Evolutionary conservation across 2,888 invertebrate species (phyloP).

Genomic region (Chalcis sispes): DNA sequence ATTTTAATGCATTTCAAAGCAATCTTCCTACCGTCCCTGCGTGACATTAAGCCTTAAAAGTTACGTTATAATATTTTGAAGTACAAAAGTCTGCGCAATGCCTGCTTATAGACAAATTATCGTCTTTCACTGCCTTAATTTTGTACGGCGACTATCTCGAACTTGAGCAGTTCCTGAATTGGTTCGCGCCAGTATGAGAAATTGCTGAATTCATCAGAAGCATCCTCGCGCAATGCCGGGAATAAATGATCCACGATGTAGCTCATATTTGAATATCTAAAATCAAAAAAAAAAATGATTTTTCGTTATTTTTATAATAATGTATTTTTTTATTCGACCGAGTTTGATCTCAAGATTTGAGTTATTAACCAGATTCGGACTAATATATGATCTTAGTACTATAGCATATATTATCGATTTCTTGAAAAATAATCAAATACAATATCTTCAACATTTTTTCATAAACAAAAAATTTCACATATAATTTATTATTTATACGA

Average conservation of each 20-base stretch:
- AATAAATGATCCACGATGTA: constrained; percentile 97
- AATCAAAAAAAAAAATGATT: constrained; percentile 66
- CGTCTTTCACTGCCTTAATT: constrained; percentile 39
- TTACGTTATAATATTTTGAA: constrained; percentile 44
- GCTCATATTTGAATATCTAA: constrained; percentile 95
- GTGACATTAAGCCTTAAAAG: constrained; percentile 36
- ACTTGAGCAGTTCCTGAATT: constrained; percentile 79
- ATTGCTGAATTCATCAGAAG: constrained; percentile 86
- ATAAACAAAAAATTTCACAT: too few relatives aligned
- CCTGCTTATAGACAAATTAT: constrained; percentile 5
- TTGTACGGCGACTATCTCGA: constrained; percentile 62
- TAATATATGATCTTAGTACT: too few relatives aligned
- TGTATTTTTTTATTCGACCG: background rate
- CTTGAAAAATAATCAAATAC: too few relatives aligned
- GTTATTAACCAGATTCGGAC: constrained; percentile 25
- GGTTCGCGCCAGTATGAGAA: constrained; percentile 97
- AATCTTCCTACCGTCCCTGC: constrained; percentile 5
- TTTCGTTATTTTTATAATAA: background rate
- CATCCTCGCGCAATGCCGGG: constrained; percentile 85
- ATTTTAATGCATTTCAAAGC: background rate
- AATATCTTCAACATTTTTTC: too few relatives aligned
- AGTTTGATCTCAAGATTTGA: constrained; percentile 40
- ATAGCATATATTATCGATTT: too few relatives aligned
- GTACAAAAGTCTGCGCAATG: constrained; percentile 48
- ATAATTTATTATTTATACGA: too few relatives aligned